Percentiles rank a stretch among this genome's conserved stretches.
These are phyloP conservation scores for Chymomyza caudatula DNA, from an alignment of 2,888 invertebrate genomes.

Conservation along the genomic window DNA sequence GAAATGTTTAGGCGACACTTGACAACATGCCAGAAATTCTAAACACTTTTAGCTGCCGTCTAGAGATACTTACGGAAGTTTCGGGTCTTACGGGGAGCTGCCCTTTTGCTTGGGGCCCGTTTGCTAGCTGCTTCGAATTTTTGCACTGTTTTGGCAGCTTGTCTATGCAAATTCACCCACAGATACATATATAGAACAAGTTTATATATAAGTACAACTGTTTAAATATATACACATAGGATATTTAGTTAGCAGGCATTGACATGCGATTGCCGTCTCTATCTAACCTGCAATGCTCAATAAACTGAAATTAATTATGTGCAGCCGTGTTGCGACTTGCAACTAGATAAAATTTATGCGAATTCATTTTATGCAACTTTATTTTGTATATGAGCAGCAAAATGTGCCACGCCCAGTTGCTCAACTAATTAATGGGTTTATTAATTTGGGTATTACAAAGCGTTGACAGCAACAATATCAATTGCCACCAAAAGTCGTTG, in stretches of 20 bases:
- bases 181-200: neutral
- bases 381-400: slow-evolving; percentile 5
- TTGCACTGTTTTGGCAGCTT: neutral
- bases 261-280: neutral
- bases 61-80: neutral
- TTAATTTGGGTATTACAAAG: slow-evolving; percentile 69
- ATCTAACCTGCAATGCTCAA: slow-evolving; percentile 22
- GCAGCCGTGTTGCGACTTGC: neutral
- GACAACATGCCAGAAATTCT: slow-evolving; percentile 76
- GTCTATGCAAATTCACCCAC: neutral
- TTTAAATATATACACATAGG: neutral
- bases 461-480: slow-evolving; percentile 47
- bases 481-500: too few relatives aligned
- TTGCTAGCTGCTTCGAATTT: neutral
- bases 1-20: slow-evolving; percentile 73
- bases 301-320: slow-evolving; percentile 32
- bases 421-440: slow-evolving; percentile 71
- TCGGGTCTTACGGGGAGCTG: slow-evolving; percentile 9
- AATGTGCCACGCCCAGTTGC: slow-evolving; percentile 35
- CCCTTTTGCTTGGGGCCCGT: slow-evolving; percentile 32
- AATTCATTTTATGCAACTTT: slow-evolving; percentile 34
- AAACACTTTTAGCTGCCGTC: slow-evolving; percentile 61
- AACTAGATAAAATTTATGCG: slow-evolving; percentile 26
- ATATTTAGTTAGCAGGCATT: neutral
- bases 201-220: neutral